Base-by-base conservation (phyloP, 2,113 vertebrate genomes). In the Trochalopteron elliotii region DNA sequence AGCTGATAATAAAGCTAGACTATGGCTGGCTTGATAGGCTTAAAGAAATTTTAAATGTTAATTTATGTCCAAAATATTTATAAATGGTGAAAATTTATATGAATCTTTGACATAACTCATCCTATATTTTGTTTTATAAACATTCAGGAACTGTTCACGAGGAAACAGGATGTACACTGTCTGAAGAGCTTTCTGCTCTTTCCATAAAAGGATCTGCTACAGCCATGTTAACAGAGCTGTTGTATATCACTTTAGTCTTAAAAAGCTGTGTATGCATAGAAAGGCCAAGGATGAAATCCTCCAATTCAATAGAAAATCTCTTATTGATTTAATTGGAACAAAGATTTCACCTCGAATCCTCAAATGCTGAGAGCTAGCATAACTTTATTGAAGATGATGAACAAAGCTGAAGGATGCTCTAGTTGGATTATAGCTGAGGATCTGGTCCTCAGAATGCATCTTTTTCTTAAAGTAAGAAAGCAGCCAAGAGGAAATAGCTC, bases 61-160 rank as follows among this genome's bases (percentile, higher is more conserved):
- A 88, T 79, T 94, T 97, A 90, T 90, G n/a, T 84, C 84, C 24
- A 86, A 65, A 74, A 75, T 95, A 95, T 96, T 96, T 97, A 86
- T 75, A 95, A 90, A 65, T 57, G 49, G 57, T 67, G 74, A 90
- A 83, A 88, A 96, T 92, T 71, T 96, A 88, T 97, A 86, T 20
- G 40, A 86, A 53, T 76, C 72, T 75, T 75, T 71, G 69, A 64
- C 88, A 94, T 93, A 91, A 93, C 20, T 96, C 90, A 93, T 81
- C 44, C 71, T 89, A 81, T 96, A 92, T 96, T 95, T 94, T 90
- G 83, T 93, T 96, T 92, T 94, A 96, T 96, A 95, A 96, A 95
- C 93, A 92, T 77, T 84, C 80, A 47, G 90, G 83, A 94, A 86
- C 40, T 71, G 24, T 79, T 94, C 37, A 2, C 1, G 23, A 75